Base-by-base conservation (phyloP, 37 sponge, comb jelly and placozoan genomes). In the Diacarnus erythraeanus region DNA sequence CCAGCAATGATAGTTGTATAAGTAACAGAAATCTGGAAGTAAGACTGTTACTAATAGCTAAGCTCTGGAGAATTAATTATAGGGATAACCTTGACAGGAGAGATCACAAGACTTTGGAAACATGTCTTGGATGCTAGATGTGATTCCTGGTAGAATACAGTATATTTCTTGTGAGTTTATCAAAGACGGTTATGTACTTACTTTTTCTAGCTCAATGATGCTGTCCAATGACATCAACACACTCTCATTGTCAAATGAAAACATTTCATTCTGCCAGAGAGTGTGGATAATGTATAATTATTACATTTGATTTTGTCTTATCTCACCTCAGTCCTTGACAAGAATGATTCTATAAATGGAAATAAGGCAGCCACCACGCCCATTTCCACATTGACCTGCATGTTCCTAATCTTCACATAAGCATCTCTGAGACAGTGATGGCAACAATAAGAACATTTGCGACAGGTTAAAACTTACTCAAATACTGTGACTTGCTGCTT, bases 371-470 rank as follows among this genome's bases (percentile, higher is more conserved):
- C 78, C 20, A 77, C 38, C 78, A 77, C 12, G 26, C 78, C 78
- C 2, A 77, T 64, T 42, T 77, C 78, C 31, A 63, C n/a, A 42
- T 77, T 77, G 18, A 77, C 10, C 63, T 61, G 78, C 40, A 59
- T 31, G 20, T 61, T 38, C 78, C 63, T 77, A 26, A 77, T 2
- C 38, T 42, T 77, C 42, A 77, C 21, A 30, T 61, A 77, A 2
- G 27, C 38, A 61, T 59, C 39, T 36, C 78, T 77, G 42, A 1
- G 17, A 10, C 60, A 23, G 63, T n/a, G 18, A 26, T 27, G 42
- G 23, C 3, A 59, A 4, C 56, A 54, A 54, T 17, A 17, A 54
- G 56, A 20, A 21, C 15, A 18, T 31, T 54, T 54, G 56, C 17
- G 56, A 54, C 56, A 54, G 56, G 17, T 20, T 20, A 10, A 3